Conservation (phyloP, 2,888 invertebrate species). For the Atethmia centrago region DNA sequence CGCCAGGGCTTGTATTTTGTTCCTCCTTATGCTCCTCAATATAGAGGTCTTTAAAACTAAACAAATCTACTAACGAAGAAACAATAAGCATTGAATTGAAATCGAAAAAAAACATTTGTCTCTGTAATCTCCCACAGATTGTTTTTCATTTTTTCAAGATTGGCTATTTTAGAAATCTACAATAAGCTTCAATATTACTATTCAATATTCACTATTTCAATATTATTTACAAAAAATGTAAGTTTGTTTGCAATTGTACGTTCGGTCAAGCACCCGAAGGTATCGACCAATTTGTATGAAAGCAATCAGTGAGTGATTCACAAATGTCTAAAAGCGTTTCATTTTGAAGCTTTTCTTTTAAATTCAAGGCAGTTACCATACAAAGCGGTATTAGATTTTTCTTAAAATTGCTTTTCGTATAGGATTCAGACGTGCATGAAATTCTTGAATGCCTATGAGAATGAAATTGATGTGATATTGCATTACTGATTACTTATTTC, state of each 20-base stretch:
- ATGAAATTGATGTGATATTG: conserved; percentile 13
- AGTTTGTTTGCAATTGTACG: background rate
- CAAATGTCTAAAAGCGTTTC: conserved; percentile 5
- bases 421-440: conserved; percentile 16
- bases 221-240: background rate
- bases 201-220: too few relatives aligned
- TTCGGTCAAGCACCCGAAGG: conserved; percentile 8
- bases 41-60: too few relatives aligned
- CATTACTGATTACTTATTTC: conserved; percentile 21
- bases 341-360: conserved; percentile 17
- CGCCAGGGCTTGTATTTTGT: too few relatives aligned
- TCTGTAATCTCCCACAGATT: background rate
- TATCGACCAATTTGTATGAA: conserved; percentile 10
- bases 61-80: too few relatives aligned
- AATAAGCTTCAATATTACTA: too few relatives aligned
- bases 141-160: background rate
- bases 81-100: too few relatives aligned
- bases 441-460: conserved; percentile 6
- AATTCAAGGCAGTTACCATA: conserved; percentile 14
- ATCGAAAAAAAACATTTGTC: background rate
- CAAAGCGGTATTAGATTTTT: conserved; percentile 28
- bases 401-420: conserved; percentile 19
- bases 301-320: conserved; percentile 19
- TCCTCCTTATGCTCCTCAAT: too few relatives aligned
- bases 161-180: background rate